These are phyloP conservation scores for Mythimna lalbum DNA, from an alignment of 2,888 invertebrate species.

Conservation along the genomic window DNA sequence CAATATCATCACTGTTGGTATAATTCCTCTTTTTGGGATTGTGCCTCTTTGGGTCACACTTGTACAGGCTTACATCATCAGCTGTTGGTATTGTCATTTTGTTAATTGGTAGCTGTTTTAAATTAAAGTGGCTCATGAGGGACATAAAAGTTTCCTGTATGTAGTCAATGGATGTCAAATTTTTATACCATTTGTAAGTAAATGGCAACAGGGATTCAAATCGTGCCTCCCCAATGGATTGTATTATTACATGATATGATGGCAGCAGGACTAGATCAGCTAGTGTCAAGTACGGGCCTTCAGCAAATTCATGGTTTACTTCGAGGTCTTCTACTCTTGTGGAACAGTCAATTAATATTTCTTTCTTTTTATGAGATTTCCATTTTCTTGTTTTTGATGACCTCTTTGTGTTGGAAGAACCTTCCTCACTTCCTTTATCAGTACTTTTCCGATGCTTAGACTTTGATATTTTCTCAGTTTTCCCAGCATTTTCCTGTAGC, in stretches of 20 bases:
- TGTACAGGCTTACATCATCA: slow-evolving; percentile 93
- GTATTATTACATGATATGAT: slow-evolving; percentile 92
- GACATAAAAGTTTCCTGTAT: slow-evolving; percentile 61
- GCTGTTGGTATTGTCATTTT: slow-evolving; percentile 84
- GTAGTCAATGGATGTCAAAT: slow-evolving; percentile 72
- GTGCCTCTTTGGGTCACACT: slow-evolving; percentile 94
- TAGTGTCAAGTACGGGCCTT: slow-evolving; percentile 95
- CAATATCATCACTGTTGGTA: slow-evolving; percentile 95
- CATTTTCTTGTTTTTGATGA: slow-evolving; percentile 47
- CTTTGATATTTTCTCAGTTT: background rate
- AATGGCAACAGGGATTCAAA: slow-evolving; percentile 90
- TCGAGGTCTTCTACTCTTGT: slow-evolving; percentile 73
- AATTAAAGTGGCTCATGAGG: slow-evolving; percentile 62
- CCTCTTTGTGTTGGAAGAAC: slow-evolving; percentile 18
- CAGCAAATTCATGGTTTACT: slow-evolving; percentile 94
- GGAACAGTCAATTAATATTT: slow-evolving; percentile 23
- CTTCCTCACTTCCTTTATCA: slow-evolving; percentile 9
- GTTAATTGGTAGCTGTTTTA: slow-evolving; percentile 59
- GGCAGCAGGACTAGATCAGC: slow-evolving; percentile 96
- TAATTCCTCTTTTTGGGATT: slow-evolving; percentile 93
- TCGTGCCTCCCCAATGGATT: slow-evolving; percentile 77
- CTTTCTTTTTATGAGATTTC: slow-evolving; percentile 54
- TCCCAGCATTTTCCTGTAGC: background rate
- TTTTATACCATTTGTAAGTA: slow-evolving; percentile 92
- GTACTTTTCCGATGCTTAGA: background rate